Conservation (phyloP, 2,113 vertebrate species). For the Pelobates fuscus region DNA sequence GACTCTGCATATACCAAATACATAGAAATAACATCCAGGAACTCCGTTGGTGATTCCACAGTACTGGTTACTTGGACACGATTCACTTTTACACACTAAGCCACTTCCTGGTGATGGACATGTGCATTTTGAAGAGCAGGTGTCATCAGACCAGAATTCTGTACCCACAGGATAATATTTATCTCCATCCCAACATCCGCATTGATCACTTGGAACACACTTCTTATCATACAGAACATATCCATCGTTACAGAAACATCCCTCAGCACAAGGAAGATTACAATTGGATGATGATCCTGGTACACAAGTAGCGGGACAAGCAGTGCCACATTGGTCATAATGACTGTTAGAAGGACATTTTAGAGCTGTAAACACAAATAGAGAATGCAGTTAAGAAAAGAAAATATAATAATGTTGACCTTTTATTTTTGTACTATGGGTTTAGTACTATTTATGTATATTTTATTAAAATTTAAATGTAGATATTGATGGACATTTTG, state of each 20-base stretch:
- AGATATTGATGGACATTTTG: too few species aligned
- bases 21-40: slow-evolving; percentile 44
- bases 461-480: too few species aligned
- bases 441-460: too few species aligned
- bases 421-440: too few species aligned
- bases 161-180: slow-evolving; percentile 59
- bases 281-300: neutral
- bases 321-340: slow-evolving; percentile 54
- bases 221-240: slow-evolving; percentile 53
- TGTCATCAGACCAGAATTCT: slow-evolving; percentile 71
- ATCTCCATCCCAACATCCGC: slow-evolving; percentile 59
- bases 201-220: slow-evolving; percentile 57
- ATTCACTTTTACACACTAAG: slow-evolving; percentile 65
- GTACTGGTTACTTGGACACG: slow-evolving; percentile 63
- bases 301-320: slow-evolving; percentile 63
- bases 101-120: slow-evolving; percentile 64
- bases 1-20: slow-evolving; percentile 64
- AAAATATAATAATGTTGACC: slow-evolving; percentile 57
- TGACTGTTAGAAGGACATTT: slow-evolving; percentile 54
- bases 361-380: slow-evolving; percentile 43
- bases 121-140: slow-evolving; percentile 64
- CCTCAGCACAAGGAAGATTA: slow-evolving; percentile 46
- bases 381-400: slow-evolving; percentile 44
- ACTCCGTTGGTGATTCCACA: slow-evolving; percentile 61
- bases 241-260: slow-evolving; percentile 55